Conservation (phyloP, 1,140 invertebrate genomes). For the Diprion similis region DNA sequence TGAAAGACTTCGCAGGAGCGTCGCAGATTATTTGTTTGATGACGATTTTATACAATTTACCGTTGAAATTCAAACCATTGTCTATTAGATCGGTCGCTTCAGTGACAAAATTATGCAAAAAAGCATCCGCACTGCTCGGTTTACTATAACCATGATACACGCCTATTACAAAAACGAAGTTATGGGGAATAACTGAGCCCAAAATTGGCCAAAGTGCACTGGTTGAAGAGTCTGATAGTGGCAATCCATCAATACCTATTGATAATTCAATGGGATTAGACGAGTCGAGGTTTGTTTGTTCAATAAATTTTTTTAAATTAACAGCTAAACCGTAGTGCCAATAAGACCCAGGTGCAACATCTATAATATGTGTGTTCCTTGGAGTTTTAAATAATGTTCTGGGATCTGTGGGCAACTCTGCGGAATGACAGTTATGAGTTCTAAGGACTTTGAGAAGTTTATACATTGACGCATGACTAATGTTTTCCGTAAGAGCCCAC, state of each 20-base stretch:
- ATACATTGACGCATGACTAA: slow-evolving; percentile 18
- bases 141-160: slow-evolving; percentile 26
- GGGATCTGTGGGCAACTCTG: slow-evolving; percentile 17
- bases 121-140: slow-evolving; percentile 24
- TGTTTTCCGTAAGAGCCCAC: slow-evolving; percentile 17
- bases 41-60: slow-evolving; percentile 1
- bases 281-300: slow-evolving; percentile 17
- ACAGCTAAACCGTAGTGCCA: slow-evolving; percentile 22
- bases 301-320: slow-evolving; percentile 13
- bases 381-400: slow-evolving; percentile 23
- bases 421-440: slow-evolving; percentile 15
- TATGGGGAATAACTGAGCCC: slow-evolving; percentile 26
- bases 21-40: slow-evolving; percentile 19
- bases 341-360: slow-evolving; percentile 11
- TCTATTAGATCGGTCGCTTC: slow-evolving; percentile 14
- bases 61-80: slow-evolving; percentile 5
- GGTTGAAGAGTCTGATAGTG: slow-evolving; percentile 21
- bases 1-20: too few relatives aligned
- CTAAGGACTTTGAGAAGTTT: slow-evolving; percentile 21
- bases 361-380: slow-evolving; percentile 13
- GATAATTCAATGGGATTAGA: slow-evolving; percentile 14
- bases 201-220: slow-evolving; percentile 34
- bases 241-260: slow-evolving; percentile 26
- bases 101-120: slow-evolving; percentile 25
- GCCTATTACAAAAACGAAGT: slow-evolving; percentile 27